Evolutionary conservation across 1,140 invertebrate genomes (phyloP).

Genomic region (Drosophila ficusphila): DNA sequence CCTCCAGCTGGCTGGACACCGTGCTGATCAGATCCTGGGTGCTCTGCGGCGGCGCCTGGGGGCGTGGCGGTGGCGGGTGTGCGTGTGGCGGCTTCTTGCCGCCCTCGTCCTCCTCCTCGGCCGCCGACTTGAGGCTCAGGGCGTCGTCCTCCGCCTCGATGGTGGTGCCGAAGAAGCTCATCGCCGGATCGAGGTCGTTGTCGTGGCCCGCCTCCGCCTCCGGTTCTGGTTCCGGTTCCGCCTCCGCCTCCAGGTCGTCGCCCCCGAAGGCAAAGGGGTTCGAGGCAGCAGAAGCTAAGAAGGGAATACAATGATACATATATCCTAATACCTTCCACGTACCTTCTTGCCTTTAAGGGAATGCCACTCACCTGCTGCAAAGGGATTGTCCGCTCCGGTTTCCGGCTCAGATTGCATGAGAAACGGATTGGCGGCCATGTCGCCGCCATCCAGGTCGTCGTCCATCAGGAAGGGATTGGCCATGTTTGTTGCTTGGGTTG

Average conservation of each 20-base stretch:
- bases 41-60: constrained; percentile 87
- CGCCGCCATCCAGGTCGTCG: constrained; percentile 86
- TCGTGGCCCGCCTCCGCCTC: constrained; percentile 35
- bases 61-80: constrained; percentile 85
- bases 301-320: not conserved
- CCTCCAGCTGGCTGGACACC: constrained; percentile 94
- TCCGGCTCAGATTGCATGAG: constrained; percentile 69
- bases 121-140: constrained; percentile 69
- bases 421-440: constrained; percentile 87
- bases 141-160: constrained; percentile 77
- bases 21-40: constrained; percentile 94
- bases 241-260: constrained; percentile 62
- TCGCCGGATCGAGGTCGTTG: constrained; percentile 66
- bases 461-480: constrained; percentile 92
- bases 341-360: too few species aligned
- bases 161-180: constrained; percentile 76
- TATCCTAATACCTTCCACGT: too few species aligned
- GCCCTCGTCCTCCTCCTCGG: constrained; percentile 65
- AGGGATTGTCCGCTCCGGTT: constrained; percentile 68
- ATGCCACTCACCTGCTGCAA: constrained; percentile 28
- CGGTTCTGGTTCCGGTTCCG: constrained; percentile 56
- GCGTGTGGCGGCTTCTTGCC: constrained; percentile 84
- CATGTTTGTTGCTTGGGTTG: constrained; percentile 77
- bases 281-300: constrained; percentile 59
- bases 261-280: constrained; percentile 87